A percentile compares a stretch with the other conserved stretches of the same genome.
These are phyloP conservation scores for Lacanobia oleracea DNA, from an alignment of 2,888 invertebrate genomes.

Conservation along the genomic window DNA sequence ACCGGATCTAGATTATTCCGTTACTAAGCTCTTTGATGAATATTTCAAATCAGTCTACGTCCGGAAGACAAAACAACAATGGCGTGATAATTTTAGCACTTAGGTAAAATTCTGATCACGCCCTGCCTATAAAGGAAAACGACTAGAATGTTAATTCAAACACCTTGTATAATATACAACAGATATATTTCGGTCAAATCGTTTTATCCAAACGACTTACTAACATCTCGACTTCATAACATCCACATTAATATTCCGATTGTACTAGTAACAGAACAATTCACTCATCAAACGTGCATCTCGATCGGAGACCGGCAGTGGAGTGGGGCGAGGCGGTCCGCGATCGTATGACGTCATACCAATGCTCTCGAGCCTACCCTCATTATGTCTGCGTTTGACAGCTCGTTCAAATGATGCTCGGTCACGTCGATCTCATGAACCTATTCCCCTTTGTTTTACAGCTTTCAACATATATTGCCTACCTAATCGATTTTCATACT, in stretches of 20 bases:
- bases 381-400: slow-evolving; percentile 73
- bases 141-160: slow-evolving; percentile 2
- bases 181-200: slow-evolving; percentile 30
- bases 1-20: slow-evolving; percentile 37
- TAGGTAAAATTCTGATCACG: slow-evolving; percentile 16
- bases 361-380: slow-evolving; percentile 70
- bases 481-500: slow-evolving; percentile 57
- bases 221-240: slow-evolving; percentile 33
- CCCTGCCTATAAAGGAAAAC: slow-evolving; percentile 2
- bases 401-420: slow-evolving; percentile 70
- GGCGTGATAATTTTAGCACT: not conserved
- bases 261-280: slow-evolving; percentile 54
- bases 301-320: slow-evolving; percentile 49
- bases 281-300: slow-evolving; percentile 55
- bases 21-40: slow-evolving; percentile 18
- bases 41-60: not conserved
- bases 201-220: slow-evolving; percentile 34
- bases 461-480: slow-evolving; percentile 56
- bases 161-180: slow-evolving; percentile 13
- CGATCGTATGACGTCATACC: slow-evolving; percentile 65
- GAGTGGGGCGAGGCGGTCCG: slow-evolving; percentile 44
- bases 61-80: not conserved
- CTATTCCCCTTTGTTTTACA: slow-evolving; percentile 67
- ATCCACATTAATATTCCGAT: slow-evolving; percentile 50
- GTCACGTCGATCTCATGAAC: slow-evolving; percentile 65